Conservation (phyloP, 2,888 invertebrate genomes). For the Ophioninae sp. region DNA sequence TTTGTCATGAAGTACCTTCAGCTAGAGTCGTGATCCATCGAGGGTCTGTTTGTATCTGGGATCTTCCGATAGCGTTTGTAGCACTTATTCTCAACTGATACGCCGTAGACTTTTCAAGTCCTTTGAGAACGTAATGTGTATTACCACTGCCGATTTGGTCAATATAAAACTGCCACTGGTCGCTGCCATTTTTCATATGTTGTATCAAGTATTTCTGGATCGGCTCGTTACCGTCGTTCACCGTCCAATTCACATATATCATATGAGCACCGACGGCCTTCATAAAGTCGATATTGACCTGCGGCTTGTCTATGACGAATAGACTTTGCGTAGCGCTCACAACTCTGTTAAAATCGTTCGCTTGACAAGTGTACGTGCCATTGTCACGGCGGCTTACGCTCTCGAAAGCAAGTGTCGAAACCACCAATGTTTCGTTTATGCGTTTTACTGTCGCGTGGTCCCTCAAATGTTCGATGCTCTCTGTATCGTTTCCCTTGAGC, state of each 20-base stretch:
- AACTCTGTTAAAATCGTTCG: conserved; percentile 80
- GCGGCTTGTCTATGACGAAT: conserved; percentile 87
- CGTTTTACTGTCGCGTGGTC: conserved; percentile 77
- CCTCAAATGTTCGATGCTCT: conserved; percentile 77
- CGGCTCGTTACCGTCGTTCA: conserved; percentile 88
- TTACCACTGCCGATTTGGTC: conserved; percentile 85
- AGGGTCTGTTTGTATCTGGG: conserved; percentile 82
- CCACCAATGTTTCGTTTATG: conserved; percentile 84
- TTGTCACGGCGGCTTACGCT: conserved; percentile 87
- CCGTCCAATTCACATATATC: conserved; percentile 92
- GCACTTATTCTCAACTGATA: conserved; percentile 88
- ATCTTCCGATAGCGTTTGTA: conserved; percentile 85
- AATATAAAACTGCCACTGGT: conserved; percentile 84
- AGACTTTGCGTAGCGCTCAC: conserved; percentile 82
- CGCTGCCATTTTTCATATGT: conserved; percentile 83
- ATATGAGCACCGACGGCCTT: conserved; percentile 89
- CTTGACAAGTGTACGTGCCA: conserved; percentile 84
- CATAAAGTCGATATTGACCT: conserved; percentile 87
- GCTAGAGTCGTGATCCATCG: conserved; percentile 85
- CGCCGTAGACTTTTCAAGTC: conserved; percentile 85
- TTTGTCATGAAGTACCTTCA: conserved; percentile 76
- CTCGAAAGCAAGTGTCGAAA: conserved; percentile 83
- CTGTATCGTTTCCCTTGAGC: conserved; percentile 83
- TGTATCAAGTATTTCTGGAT: conserved; percentile 84
- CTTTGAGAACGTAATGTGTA: conserved; percentile 87